phyloP scores from a whole-genome alignment of 2,113 vertebrate genomes.

The Perca fluviatilis region DNA sequence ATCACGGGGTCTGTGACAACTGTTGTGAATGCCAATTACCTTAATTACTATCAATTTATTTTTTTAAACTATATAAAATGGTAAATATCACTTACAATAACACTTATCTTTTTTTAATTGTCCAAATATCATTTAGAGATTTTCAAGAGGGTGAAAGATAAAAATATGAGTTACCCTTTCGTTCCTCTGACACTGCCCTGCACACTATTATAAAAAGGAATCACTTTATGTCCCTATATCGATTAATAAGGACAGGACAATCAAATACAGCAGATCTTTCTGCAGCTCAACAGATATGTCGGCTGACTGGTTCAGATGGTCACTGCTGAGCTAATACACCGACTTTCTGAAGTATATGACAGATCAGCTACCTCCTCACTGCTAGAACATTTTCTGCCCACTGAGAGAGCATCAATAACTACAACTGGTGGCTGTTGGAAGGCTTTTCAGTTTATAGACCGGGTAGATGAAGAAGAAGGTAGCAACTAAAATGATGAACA shows the following conservation, averaged over 20 bases:
- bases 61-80: not conserved
- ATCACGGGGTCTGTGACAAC: not conserved
- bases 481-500: not conserved
- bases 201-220: conserved; percentile 15
- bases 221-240: conserved; percentile 57
- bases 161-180: conserved; percentile 10
- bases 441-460: conserved; percentile 2
- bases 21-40: not conserved
- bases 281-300: conserved; percentile 3
- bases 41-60: not conserved
- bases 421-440: not conserved
- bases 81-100: not conserved
- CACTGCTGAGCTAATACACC: conserved; percentile 20
- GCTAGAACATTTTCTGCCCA: conserved; percentile 6
- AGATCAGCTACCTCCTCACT: conserved; percentile 8
- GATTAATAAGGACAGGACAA: conserved; percentile 22
- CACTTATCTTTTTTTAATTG: not conserved
- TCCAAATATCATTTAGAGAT: not conserved
- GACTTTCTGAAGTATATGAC: conserved; percentile 6
- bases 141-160: not conserved
- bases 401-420: not conserved
- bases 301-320: conserved; percentile 12
- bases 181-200: not conserved
- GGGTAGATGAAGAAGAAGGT: not conserved
- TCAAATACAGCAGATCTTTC: conserved; percentile 28